phyloP scores from a whole-genome alignment of 1,140 invertebrate species.

The Heterodera schachtii region DNA sequence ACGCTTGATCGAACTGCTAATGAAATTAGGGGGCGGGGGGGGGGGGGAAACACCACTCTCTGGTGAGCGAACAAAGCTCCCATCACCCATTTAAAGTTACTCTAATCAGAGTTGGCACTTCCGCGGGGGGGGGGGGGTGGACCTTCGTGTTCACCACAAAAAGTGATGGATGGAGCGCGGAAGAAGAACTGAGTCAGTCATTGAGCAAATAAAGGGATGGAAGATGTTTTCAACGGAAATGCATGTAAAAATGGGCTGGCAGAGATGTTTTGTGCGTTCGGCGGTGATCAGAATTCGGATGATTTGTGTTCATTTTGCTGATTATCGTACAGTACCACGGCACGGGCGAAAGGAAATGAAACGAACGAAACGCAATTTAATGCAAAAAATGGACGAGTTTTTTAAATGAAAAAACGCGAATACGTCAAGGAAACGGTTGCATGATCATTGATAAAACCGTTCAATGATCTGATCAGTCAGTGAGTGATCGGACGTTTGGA shows the following conservation, averaged over 20 bases:
- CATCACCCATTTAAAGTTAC: neutral
- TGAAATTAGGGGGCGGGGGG: conserved; percentile 20
- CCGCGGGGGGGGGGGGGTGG: neutral
- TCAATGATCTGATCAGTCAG: neutral
- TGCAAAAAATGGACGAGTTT: neutral
- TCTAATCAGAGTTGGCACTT: conserved; percentile 15
- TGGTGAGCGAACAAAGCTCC: neutral
- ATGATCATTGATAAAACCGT: neutral
- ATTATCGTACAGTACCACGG: neutral
- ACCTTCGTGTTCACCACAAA: neutral
- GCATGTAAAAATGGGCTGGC: neutral
- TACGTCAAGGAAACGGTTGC: neutral
- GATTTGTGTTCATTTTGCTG: neutral
- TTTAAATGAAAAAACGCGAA: neutral
- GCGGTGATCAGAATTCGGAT: neutral
- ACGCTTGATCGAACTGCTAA: conserved; percentile 27
- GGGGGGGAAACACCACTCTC: neutral
- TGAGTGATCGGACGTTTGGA: neutral
- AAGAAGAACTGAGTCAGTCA: neutral
- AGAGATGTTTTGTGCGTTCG: neutral
- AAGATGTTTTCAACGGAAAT: neutral
- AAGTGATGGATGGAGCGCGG: neutral
- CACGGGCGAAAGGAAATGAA: neutral
- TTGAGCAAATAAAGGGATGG: neutral
- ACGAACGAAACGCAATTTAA: neutral